Conservation (phyloP, 2,888 invertebrate genomes). For the Diloba caeruleocephala region DNA sequence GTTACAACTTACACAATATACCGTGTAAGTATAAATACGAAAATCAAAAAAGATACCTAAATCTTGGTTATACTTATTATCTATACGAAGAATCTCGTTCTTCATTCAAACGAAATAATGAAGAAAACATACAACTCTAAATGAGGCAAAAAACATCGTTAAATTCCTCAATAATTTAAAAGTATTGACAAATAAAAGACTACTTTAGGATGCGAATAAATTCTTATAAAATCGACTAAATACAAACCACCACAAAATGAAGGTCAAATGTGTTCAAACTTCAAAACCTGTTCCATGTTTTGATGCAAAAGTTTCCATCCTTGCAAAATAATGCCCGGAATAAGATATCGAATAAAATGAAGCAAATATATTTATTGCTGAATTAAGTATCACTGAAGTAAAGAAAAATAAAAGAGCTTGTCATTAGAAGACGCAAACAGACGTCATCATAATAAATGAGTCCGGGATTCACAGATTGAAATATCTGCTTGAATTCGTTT, state of each 20-base stretch:
- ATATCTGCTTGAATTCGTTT: no score
- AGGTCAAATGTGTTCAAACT: constrained; percentile 41
- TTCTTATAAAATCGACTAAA: constrained; percentile 3
- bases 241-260: constrained; percentile 29
- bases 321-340: constrained; percentile 15
- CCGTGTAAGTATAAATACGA: no score
- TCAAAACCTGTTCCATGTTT: constrained; percentile 47
- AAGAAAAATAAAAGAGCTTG: constrained; percentile 10
- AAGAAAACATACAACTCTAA: constrained; percentile 11
- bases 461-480: neutral
- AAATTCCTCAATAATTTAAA: constrained; percentile 18
- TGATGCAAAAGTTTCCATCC: constrained; percentile 34
- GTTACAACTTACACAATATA: no score
- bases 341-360: constrained; percentile 4
- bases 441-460: no score
- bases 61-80: no score
- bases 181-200: constrained; percentile 33
- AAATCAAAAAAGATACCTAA: no score
- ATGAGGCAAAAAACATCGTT: constrained; percentile 17
- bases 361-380: neutral
- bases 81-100: neutral
- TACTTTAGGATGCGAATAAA: constrained; percentile 14
- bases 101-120: constrained; percentile 9
- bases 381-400: neutral
- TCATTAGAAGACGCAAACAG: no score